These are phyloP conservation scores for Sycon ciliatum DNA, from an alignment of 37 sponge, comb jelly and placozoan species.

Conservation along the genomic window DNA sequence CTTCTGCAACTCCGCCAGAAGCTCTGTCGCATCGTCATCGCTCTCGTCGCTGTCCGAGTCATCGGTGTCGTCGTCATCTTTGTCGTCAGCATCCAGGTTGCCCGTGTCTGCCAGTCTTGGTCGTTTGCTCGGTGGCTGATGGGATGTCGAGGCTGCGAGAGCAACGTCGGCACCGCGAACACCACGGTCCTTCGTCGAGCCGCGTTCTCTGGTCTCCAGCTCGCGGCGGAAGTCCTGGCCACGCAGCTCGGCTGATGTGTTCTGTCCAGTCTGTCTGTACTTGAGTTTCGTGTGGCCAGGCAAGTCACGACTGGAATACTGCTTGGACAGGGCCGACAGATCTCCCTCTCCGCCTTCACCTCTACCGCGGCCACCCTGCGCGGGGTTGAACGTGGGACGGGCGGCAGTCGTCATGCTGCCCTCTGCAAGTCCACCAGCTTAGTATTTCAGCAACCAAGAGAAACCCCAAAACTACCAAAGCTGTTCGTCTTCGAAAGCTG, in stretches of 20 bases:
- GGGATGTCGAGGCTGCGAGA: too few relatives aligned
- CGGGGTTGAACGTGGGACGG: slow-evolving; percentile 95
- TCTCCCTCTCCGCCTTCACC: slow-evolving; percentile 92
- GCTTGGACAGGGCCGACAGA: slow-evolving; percentile 90
- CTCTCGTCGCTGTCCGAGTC: slow-evolving; percentile 1
- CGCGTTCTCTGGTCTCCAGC: slow-evolving; percentile 70
- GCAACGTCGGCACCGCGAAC: too few relatives aligned
- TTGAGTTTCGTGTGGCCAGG: slow-evolving; percentile 94
- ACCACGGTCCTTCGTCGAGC: slow-evolving; percentile 15
- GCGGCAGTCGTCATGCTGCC: slow-evolving; percentile 94
- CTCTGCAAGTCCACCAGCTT: too few relatives aligned
- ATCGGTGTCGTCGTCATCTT: not conserved
- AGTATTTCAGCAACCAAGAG: too few relatives aligned
- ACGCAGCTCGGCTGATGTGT: slow-evolving; percentile 70
- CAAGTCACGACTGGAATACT: slow-evolving; percentile 93
- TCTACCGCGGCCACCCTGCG: slow-evolving; percentile 85
- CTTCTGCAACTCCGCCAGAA: slow-evolving; percentile 80
- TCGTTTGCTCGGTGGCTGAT: too few relatives aligned
- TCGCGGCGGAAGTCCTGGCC: slow-evolving; percentile 68
- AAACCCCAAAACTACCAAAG: too few relatives aligned
- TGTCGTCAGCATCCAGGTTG: not conserved
- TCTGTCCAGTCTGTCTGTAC: slow-evolving; percentile 82
- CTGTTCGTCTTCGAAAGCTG: too few relatives aligned
- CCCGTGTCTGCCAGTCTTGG: not conserved
- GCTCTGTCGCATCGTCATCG: slow-evolving; percentile 93